A percentile compares a stretch with the other conserved stretches of the same genome.
These are phyloP conservation scores for Chrysocyon brachyurus DNA, from an alignment of 2,797 vertebrate genomes.

Conservation along the genomic window DNA sequence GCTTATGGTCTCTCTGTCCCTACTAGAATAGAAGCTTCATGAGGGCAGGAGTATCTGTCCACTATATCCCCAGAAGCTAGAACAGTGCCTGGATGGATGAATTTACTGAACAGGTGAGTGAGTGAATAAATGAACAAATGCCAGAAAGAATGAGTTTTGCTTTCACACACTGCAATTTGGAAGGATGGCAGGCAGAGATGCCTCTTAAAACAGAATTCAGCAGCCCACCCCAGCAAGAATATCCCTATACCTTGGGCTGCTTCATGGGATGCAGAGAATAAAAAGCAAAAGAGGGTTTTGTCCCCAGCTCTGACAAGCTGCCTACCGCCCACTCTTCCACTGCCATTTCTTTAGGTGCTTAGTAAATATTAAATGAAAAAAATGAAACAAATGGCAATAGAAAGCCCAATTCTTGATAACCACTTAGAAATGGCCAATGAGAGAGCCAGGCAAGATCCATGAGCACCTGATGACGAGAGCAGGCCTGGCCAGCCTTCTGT, in stretches of 20 bases:
- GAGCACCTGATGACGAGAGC: not conserved
- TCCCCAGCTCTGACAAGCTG: not conserved
- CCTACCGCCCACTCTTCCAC: not conserved
- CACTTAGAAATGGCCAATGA: not conserved
- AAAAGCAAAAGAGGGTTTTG: not conserved
- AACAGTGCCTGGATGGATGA: not conserved
- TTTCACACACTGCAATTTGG: not conserved
- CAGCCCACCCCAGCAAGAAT: not conserved
- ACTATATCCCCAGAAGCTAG: not conserved
- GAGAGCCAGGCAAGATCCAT: rapidly evolving
- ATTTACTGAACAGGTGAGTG: not conserved
- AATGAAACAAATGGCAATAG: not conserved
- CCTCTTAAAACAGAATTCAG: not conserved
- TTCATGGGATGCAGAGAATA: not conserved
- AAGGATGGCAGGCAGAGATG: not conserved
- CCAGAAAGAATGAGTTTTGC: not conserved
- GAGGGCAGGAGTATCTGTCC: not conserved
- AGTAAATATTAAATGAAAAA: not conserved
- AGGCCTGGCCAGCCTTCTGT: not conserved
- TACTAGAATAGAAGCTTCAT: not conserved
- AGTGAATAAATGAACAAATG: not conserved
- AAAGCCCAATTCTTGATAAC: not conserved
- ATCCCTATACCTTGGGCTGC: not conserved
- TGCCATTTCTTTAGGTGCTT: not conserved
- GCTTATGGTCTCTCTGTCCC: not conserved